These are phyloP conservation scores for Macrotus californicus DNA, from an alignment of 2,113 vertebrate genomes.

Conservation along the genomic window DNA sequence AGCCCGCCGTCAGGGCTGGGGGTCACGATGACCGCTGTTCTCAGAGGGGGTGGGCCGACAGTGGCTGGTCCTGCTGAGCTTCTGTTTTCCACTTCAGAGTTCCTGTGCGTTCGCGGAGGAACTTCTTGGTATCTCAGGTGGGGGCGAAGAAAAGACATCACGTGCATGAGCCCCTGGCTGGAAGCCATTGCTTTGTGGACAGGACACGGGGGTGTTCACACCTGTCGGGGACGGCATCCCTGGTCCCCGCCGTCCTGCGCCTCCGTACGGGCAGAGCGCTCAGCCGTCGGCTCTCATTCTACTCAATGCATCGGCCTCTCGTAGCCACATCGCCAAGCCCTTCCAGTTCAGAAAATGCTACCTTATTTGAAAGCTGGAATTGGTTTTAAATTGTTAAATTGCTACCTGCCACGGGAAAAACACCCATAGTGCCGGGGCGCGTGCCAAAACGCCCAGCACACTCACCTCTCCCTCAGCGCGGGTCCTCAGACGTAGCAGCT, in stretches of 20 bases:
- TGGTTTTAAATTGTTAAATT: slow-evolving; percentile 43
- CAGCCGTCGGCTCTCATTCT: not conserved
- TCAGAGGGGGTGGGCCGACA: rapidly evolving
- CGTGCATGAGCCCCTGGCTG: no score
- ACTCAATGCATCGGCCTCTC: not conserved
- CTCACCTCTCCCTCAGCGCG: not conserved
- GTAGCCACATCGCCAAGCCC: not conserved
- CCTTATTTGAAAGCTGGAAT: slow-evolving; percentile 45
- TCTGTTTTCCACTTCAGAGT: not conserved
- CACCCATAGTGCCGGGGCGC: not conserved
- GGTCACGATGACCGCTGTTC: not conserved
- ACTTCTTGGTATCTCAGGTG: no score
- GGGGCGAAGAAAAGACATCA: no score
- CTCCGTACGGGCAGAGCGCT: not conserved
- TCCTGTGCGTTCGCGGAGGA: not conserved
- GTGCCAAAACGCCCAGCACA: no score
- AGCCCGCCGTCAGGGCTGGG: not conserved
- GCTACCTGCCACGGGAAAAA: not conserved
- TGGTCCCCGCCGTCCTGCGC: not conserved
- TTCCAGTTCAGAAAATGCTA: not conserved
- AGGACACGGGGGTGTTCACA: no score
- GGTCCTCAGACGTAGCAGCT: not conserved
- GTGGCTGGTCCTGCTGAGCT: rapidly evolving
- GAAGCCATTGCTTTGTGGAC: no score
- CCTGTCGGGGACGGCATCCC: no score